Percentiles rank a stretch among this genome's conserved stretches.
Evolutionary conservation across 2,797 vertebrate genomes (phyloP).

Genomic region (Rhadinocentrus ornatus): DNA sequence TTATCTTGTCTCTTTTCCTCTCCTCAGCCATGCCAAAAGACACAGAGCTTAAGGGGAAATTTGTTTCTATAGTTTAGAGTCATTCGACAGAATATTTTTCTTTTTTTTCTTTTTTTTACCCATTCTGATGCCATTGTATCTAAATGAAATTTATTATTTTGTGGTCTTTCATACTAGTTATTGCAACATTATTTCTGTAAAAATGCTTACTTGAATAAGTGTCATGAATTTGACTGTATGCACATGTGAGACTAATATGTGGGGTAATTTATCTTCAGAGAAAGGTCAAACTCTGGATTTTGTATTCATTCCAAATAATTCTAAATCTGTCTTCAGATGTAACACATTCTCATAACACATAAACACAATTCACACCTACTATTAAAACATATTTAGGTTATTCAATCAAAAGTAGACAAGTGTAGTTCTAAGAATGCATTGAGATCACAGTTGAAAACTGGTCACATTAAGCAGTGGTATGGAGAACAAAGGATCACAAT

Average conservation of each 20-base stretch:
- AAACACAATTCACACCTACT: no score
- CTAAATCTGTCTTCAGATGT: no score
- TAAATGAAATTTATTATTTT: background rate
- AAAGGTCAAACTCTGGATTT: no score
- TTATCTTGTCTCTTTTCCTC: conserved; percentile 61
- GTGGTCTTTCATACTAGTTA: background rate
- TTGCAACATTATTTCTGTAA: background rate
- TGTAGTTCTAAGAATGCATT: no score
- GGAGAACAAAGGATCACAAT: no score
- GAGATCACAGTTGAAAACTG: no score
- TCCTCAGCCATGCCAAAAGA: conserved; percentile 43
- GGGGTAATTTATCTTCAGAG: background rate
- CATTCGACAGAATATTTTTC: background rate
- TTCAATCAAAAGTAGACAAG: no score
- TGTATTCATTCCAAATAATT: no score
- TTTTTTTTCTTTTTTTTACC: background rate
- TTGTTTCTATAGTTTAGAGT: conserved; percentile 16
- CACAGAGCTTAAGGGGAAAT: conserved; percentile 36
- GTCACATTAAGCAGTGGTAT: no score
- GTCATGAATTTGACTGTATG: conserved; percentile 1
- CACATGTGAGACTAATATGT: background rate
- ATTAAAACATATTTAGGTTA: no score
- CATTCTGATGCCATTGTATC: conserved; percentile 3
- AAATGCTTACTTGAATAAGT: background rate
- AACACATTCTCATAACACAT: no score